Percentiles rank a stretch among this genome's conserved stretches.
phyloP scores from a whole-genome alignment of 92 coral and sea anemone species.

The Zoanthus gigantus region DNA sequence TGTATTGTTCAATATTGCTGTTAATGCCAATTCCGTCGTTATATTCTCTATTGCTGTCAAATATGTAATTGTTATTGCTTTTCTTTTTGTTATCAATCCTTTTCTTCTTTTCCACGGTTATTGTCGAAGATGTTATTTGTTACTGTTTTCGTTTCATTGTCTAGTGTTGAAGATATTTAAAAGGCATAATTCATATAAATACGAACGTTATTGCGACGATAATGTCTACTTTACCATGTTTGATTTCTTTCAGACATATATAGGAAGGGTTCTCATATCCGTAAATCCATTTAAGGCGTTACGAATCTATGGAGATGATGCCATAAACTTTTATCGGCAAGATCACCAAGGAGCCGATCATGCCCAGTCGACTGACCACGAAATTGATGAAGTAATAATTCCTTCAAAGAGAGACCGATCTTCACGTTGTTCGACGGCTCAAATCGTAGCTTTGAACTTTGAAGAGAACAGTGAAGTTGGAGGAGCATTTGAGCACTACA shows the following conservation, averaged over 20 bases:
- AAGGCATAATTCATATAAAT: no score
- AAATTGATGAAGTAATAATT: conserved; percentile 46
- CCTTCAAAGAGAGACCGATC: conserved; percentile 65
- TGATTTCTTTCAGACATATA: conserved; percentile 69
- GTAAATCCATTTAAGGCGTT: conserved; percentile 88
- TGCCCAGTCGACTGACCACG: conserved; percentile 31
- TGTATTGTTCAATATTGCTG: no score
- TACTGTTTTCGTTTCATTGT: no score
- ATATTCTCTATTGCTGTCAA: no score
- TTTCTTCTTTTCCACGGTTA: no score
- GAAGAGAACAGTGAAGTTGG: conserved; percentile 17
- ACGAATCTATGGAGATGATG: conserved; percentile 75
- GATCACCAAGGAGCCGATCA: conserved; percentile 20
- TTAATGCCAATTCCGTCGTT: no score
- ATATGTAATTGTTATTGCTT: no score
- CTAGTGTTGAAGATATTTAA: no score
- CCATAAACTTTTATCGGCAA: conserved; percentile 69
- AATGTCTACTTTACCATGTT: not conserved
- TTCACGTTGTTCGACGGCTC: conserved; percentile 46
- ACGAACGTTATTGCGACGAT: no score
- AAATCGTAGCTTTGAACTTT: conserved; percentile 37
- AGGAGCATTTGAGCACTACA: conserved; percentile 45
- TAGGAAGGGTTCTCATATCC: conserved; percentile 93
- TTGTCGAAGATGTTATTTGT: no score
- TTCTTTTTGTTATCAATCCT: no score